Conservation (phyloP, 2,888 invertebrate genomes). For the Schrankia costaestrigalis region DNA sequence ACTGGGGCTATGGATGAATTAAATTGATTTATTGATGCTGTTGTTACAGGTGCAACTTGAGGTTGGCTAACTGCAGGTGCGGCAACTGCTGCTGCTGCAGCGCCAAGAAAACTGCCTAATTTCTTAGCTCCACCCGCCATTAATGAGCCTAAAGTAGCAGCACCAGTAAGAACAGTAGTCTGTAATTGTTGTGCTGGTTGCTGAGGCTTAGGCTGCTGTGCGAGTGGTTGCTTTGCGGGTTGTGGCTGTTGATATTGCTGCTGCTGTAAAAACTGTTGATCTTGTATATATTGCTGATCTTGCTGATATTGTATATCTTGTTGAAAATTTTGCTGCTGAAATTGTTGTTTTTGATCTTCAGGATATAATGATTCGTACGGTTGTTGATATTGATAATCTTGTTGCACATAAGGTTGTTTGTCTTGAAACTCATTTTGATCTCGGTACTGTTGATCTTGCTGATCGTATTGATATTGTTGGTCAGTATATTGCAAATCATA, state of each 20-base stretch:
- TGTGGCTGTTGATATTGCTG: conserved; percentile 46
- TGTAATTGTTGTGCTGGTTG: conserved; percentile 67
- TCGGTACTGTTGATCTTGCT: conserved; percentile 32
- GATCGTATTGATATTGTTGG: conserved; percentile 38
- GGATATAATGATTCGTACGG: conserved; percentile 41
- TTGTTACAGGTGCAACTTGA: conserved; percentile 34
- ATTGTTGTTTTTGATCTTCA: conserved; percentile 36
- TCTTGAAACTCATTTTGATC: conserved; percentile 28
- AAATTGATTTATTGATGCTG: conserved; percentile 47
- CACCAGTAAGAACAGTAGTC: conserved; percentile 67
- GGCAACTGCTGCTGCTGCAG: conserved; percentile 71
- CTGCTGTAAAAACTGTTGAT: conserved; percentile 34
- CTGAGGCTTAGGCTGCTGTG: conserved; percentile 60
- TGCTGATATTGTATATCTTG: conserved; percentile 32
- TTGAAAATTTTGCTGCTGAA: conserved; percentile 25
- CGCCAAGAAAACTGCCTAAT: conserved; percentile 73
- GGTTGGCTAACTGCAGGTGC: conserved; percentile 55
- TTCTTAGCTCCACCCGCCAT: conserved; percentile 77
- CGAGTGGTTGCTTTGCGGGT: conserved; percentile 53
- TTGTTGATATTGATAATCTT: conserved; percentile 31
- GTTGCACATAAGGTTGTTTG: conserved; percentile 36
- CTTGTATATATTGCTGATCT: conserved; percentile 34
- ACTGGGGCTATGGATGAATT: conserved; percentile 51
- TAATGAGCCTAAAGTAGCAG: conserved; percentile 72
- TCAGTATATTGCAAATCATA: conserved; percentile 47